Percentiles rank a stretch among this genome's conserved stretches.
Evolutionary conservation across 1,140 invertebrate genomes (phyloP).

Genomic region (Caenorhabditis elegans): DNA sequence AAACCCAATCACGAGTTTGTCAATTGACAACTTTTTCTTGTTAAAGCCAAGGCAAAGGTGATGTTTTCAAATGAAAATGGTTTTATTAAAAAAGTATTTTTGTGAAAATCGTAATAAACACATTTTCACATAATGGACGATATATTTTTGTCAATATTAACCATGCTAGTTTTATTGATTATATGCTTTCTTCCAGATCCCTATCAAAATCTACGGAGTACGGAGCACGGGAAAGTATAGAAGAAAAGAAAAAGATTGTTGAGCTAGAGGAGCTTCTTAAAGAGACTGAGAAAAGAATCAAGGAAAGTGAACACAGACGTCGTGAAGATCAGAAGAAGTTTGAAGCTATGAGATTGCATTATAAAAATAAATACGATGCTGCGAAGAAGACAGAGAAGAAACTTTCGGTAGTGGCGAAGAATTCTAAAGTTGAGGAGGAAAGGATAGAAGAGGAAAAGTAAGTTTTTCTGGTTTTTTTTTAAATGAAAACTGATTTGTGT

Average conservation of each 20-base stretch:
- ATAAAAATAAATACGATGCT: constrained; percentile 1
- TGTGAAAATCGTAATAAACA: too few relatives aligned
- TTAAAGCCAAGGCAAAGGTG: too few relatives aligned
- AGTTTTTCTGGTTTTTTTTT: too few relatives aligned
- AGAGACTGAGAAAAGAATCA: constrained; percentile 9
- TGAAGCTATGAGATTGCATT: constrained; percentile 9
- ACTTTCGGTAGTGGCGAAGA: neutral
- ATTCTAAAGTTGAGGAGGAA: neutral
- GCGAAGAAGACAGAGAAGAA: neutral
- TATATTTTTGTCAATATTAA: neutral
- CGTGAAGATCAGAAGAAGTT: constrained; percentile 26
- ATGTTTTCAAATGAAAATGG: too few relatives aligned
- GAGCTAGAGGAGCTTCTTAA: constrained; percentile 26
- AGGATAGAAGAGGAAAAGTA: too few relatives aligned
- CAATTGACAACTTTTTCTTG: too few relatives aligned
- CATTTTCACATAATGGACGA: too few relatives aligned
- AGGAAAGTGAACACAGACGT: neutral
- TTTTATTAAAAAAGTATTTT: too few relatives aligned
- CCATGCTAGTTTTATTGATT: too few relatives aligned
- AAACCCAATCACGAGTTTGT: too few relatives aligned
- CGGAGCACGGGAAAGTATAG: constrained; percentile 13
- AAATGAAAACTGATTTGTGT: too few relatives aligned
- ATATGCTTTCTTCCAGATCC: neutral
- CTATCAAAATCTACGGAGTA: neutral
- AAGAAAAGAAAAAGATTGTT: constrained; percentile 35